Evolutionary conservation across 2,113 vertebrate genomes (phyloP).

Genomic region (Ageneiosus marmoratus): DNA sequence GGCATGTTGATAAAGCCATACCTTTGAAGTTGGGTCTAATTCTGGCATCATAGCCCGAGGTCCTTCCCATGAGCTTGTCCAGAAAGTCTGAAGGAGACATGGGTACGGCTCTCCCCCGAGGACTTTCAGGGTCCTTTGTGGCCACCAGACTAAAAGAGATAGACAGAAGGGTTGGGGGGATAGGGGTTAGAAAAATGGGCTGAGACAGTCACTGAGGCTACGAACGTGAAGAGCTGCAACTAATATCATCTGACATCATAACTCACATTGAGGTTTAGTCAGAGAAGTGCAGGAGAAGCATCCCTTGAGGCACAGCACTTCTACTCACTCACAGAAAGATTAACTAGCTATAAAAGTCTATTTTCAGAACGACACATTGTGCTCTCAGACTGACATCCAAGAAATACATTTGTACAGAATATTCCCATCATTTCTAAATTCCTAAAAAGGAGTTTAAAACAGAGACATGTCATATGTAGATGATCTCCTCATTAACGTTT

Average conservation of each 20-base stretch:
- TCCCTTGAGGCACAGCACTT: background rate
- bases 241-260: slow-evolving; percentile 38
- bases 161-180: slow-evolving; percentile 31
- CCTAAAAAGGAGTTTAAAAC: no score
- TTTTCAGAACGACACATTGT: background rate
- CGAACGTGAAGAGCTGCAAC: slow-evolving; percentile 8
- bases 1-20: slow-evolving; percentile 54
- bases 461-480: no score
- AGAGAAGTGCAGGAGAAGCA: background rate
- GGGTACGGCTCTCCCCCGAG: slow-evolving; percentile 77
- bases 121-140: slow-evolving; percentile 85
- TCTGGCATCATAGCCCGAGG: slow-evolving; percentile 95
- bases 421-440: background rate
- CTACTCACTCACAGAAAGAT: background rate
- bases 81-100: slow-evolving; percentile 97
- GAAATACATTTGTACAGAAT: background rate
- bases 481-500: no score
- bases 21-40: slow-evolving; percentile 99
- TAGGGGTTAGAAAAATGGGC: slow-evolving; percentile 8
- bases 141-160: slow-evolving; percentile 79
- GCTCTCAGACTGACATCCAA: background rate
- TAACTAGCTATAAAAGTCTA: background rate
- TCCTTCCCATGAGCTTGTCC: slow-evolving; percentile 97
- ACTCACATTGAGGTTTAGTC: slow-evolving; percentile 36
- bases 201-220: slow-evolving; percentile 28